phyloP scores from a whole-genome alignment of 2,888 invertebrate species.

The Tricholauxania praeusta region DNA sequence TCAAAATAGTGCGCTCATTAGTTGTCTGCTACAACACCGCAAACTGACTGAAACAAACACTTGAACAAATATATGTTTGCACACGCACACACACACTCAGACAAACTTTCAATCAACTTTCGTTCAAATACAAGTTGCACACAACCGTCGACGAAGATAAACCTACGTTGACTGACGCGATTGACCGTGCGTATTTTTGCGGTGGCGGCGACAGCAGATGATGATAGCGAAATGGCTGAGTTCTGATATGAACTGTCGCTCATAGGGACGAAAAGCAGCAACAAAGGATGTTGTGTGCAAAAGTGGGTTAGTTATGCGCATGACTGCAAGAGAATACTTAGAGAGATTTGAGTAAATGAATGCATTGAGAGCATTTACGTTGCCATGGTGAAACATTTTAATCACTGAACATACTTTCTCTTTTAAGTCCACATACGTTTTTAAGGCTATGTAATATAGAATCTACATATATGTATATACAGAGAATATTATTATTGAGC shows the following conservation, averaged over 20 bases:
- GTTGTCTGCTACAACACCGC: not conserved
- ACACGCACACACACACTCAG: slow-evolving; percentile 21
- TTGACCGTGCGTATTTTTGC: not conserved
- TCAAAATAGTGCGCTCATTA: slow-evolving; percentile 15
- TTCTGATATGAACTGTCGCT: slow-evolving; percentile 29
- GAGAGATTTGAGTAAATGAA: not conserved
- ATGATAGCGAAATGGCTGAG: slow-evolving; percentile 24
- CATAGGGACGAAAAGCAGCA: slow-evolving; percentile 15
- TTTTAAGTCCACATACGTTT: too few relatives aligned
- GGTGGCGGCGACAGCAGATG: slow-evolving; percentile 21
- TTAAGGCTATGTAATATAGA: too few relatives aligned
- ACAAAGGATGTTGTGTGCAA: slow-evolving; percentile 20
- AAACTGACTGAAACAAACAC: not conserved
- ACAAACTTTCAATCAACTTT: not conserved
- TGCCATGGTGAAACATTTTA: too few relatives aligned
- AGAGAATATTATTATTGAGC: too few relatives aligned
- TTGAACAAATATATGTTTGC: too few relatives aligned
- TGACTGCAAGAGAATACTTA: not conserved
- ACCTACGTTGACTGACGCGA: slow-evolving; percentile 31
- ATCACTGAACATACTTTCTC: too few relatives aligned
- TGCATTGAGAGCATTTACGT: too few relatives aligned
- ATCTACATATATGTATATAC: too few relatives aligned
- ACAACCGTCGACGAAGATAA: slow-evolving; percentile 35
- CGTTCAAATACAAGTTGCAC: too few relatives aligned
- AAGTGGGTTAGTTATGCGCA: not conserved